Evolutionary conservation across 2,113 vertebrate species (phyloP), one percentile per base, ranked within the genome.

Genomic region (Platichthys flesus): DNA sequence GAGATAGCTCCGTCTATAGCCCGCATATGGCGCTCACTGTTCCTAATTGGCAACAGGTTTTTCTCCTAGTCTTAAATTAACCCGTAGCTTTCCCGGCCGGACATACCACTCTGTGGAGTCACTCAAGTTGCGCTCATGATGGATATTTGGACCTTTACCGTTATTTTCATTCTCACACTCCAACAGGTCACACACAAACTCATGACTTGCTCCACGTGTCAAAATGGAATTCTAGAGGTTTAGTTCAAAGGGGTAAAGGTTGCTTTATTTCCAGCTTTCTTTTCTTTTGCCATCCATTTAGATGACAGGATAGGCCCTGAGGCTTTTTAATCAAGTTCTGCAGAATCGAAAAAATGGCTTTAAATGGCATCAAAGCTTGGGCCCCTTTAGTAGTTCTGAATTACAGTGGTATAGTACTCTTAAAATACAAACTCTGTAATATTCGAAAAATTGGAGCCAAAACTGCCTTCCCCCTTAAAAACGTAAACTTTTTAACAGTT

Each of bases 11-110:
- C 54, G 82, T 89, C 81, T 82, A n/a, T 15, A 61, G 84, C 83
- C 89, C 82, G 88, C 88, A 93, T 94, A 92, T 93, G 90, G 90
- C 68, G 92, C 87, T 92, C 92, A 83, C 81, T 87, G 78, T 75
- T 85, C 83, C 87, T 95, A 94, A 95, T 95, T 94, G 93, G 91
- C 94, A 95, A 88, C 94, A 95, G 94, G 89, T 93, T 94, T 94
- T 13, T 73, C 83, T 89, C 75, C 83, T 79, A 69, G 87, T 88
- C 90, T 91, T 89, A 89, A 87, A 92, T 94, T 94, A 95, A 95
- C 93, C 94, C 93, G 28, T 93, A 81, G 84, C 80, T 85, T 83
- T 86, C 92, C 92, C 80, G 78, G 85, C 92, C 82, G 78, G 87
- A 90, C 88, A 89, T 88, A 86, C 84, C 84, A 84, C 83, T 70